Percentiles rank a stretch among this genome's conserved stretches.
phyloP scores from a whole-genome alignment of 2,113 vertebrate species.

The Pongo abelii region DNA sequence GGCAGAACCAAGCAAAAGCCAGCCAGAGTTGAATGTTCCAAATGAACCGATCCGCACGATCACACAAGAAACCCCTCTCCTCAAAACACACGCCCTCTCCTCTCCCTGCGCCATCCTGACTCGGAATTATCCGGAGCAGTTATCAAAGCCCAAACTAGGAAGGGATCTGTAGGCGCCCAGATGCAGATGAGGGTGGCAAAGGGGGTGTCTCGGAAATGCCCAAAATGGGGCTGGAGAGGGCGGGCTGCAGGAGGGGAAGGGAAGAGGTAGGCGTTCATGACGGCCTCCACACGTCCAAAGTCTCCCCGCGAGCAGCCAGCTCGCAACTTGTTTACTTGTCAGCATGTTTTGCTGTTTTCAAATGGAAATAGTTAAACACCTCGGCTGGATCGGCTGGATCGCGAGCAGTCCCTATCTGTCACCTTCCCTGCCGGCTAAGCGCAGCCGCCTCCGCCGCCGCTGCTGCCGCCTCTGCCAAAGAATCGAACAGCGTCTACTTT shows the following conservation, averaged over 20 bases:
- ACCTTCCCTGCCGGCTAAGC: slow-evolving; percentile 38
- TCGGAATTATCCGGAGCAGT: background rate
- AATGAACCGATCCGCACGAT: background rate
- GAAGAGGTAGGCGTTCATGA: slow-evolving; percentile 45
- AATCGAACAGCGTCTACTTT: slow-evolving; percentile 77
- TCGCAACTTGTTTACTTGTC: slow-evolving; percentile 79
- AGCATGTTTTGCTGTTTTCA: slow-evolving; percentile 25
- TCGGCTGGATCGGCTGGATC: slow-evolving; percentile 57
- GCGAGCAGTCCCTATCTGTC: slow-evolving; percentile 73
- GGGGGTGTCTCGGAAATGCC: slow-evolving; percentile 60
- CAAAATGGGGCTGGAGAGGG: slow-evolving; percentile 63
- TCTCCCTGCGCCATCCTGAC: background rate
- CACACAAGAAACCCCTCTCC: background rate
- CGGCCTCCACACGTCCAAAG: slow-evolving; percentile 69
- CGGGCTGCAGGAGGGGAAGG: background rate
- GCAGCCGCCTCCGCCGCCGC: background rate
- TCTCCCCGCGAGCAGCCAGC: slow-evolving; percentile 49
- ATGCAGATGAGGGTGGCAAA: slow-evolving; percentile 38
- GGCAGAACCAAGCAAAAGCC: background rate
- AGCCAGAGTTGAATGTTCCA: slow-evolving; percentile 22
- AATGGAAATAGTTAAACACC: slow-evolving; percentile 76
- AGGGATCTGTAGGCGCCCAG: slow-evolving; percentile 38
- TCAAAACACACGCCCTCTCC: background rate
- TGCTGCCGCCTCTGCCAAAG: slow-evolving; percentile 52
- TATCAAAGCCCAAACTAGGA: background rate